Evolutionary conservation across 2,113 vertebrate genomes (phyloP).

Genomic region (Gavia stellata): DNA sequence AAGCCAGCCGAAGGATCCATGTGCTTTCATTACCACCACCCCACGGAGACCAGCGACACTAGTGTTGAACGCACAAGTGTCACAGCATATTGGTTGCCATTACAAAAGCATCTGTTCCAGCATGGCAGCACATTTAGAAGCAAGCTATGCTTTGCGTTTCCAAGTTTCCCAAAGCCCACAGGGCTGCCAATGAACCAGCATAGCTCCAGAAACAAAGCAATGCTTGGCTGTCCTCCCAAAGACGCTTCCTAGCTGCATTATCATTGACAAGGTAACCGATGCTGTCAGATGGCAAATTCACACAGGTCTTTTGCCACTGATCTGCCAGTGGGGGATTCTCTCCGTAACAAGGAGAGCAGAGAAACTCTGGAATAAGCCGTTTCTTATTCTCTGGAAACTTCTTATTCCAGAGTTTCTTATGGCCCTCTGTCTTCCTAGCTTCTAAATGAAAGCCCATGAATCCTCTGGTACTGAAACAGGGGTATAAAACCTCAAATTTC

Average conservation of each 20-base stretch:
- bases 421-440: neutral
- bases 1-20: neutral
- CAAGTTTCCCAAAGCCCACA: neutral
- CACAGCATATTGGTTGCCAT: neutral
- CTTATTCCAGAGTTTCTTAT: neutral
- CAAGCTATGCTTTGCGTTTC: neutral
- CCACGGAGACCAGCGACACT: neutral
- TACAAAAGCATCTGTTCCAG: neutral
- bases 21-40: neutral
- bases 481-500: neutral
- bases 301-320: neutral
- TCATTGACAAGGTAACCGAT: neutral
- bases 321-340: neutral
- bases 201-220: conserved; percentile 10
- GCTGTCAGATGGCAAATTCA: neutral
- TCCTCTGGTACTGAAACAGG: neutral
- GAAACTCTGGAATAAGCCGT: neutral
- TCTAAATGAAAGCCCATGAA: neutral
- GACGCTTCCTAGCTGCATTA: neutral
- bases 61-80: rapidly evolving
- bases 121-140: neutral
- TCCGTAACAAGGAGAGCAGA: neutral
- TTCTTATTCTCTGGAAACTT: neutral
- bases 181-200: neutral
- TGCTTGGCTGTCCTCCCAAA: neutral